phyloP scores from a whole-genome alignment of 2,113 vertebrate genomes.

The Calidris pugnax region DNA sequence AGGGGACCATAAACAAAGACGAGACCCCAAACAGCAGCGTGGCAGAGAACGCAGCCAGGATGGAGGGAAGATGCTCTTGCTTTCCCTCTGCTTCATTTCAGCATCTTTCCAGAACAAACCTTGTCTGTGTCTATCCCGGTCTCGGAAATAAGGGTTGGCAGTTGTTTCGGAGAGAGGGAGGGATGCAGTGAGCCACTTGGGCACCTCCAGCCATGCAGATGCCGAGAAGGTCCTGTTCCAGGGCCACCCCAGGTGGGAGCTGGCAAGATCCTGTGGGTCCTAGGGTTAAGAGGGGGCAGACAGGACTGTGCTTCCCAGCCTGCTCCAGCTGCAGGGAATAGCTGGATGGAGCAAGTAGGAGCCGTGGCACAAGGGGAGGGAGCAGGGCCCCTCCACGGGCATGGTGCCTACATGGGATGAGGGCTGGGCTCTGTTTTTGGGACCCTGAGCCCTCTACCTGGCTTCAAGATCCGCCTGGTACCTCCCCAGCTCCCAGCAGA shows the following conservation, averaged over 20 bases:
- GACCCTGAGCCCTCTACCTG: neutral
- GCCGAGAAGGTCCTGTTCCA: neutral
- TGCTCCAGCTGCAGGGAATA: neutral
- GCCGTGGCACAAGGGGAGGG: rapidly evolving
- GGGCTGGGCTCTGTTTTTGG: neutral
- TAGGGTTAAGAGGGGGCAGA: neutral
- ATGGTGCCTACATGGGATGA: neutral
- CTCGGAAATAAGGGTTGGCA: neutral
- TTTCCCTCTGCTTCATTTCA: neutral
- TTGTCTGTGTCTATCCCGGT: neutral
- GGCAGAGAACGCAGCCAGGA: neutral
- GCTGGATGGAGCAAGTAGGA: neutral
- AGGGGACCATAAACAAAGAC: neutral
- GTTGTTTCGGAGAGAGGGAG: too few species aligned
- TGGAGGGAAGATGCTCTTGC: rapidly evolving
- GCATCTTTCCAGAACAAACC: neutral
- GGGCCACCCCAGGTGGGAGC: neutral
- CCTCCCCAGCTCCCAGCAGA: neutral
- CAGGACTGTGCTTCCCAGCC: too few species aligned
- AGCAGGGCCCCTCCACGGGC: neutral
- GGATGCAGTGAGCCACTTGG: too few species aligned
- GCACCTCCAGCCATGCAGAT: too few species aligned
- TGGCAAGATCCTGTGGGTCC: neutral
- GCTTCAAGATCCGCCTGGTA: neutral
- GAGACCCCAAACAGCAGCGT: neutral